Conservation (phyloP, 2,888 invertebrate genomes). For the Leuctra nigra region DNA sequence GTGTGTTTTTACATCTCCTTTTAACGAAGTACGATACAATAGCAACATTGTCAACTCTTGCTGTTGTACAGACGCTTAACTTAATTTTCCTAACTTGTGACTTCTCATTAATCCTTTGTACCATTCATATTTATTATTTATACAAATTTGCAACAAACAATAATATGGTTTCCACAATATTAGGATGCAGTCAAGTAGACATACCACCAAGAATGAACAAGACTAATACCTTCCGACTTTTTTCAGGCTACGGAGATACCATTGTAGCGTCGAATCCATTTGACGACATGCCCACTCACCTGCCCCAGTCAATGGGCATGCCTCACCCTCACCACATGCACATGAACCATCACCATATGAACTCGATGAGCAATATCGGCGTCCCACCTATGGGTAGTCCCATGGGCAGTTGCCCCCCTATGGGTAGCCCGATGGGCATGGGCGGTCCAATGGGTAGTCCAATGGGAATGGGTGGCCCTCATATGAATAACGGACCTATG, state of each 20-base stretch:
- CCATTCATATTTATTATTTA: too few relatives aligned
- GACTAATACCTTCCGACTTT: too few relatives aligned
- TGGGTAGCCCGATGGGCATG: slow-evolving; percentile 57
- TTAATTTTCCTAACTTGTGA: too few relatives aligned
- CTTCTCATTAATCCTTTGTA: too few relatives aligned
- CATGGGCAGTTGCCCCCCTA: slow-evolving; percentile 53
- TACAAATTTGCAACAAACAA: too few relatives aligned
- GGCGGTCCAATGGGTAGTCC: slow-evolving; percentile 46
- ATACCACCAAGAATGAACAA: too few relatives aligned
- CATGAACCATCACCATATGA: slow-evolving; percentile 39
- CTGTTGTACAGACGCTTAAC: too few relatives aligned
- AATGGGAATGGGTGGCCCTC: slow-evolving; percentile 40
- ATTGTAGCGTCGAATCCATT: slow-evolving; percentile 93
- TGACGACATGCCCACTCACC: slow-evolving; percentile 68
- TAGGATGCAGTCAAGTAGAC: too few relatives aligned
- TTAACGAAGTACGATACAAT: too few relatives aligned
- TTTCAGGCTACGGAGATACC: slow-evolving; percentile 71
- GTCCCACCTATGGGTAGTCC: slow-evolving; percentile 51
- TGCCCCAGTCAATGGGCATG: slow-evolving; percentile 41
- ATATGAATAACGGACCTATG: slow-evolving; percentile 52
- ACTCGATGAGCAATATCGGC: slow-evolving; percentile 51
- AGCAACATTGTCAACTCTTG: too few relatives aligned
- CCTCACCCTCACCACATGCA: slow-evolving; percentile 37
- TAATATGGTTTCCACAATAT: too few relatives aligned
- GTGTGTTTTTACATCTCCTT: too few relatives aligned